Percentiles rank a stretch among this genome's conserved stretches.
Evolutionary conservation across 2,113 vertebrate genomes (phyloP).

Genomic region (Puntigrus tetrazona): DNA sequence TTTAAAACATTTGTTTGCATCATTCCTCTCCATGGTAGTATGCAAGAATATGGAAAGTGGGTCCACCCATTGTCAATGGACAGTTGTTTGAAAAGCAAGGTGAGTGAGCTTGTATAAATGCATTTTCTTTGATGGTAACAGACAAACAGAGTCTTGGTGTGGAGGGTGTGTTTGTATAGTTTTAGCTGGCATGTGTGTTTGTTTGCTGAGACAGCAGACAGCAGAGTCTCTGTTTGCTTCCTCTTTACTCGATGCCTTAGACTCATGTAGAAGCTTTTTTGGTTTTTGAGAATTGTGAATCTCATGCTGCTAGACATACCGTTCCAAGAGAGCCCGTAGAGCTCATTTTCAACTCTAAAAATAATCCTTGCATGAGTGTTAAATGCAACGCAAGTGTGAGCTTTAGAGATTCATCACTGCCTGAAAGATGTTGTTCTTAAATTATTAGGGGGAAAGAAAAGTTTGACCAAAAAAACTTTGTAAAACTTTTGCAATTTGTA

Average conservation of each 20-base stretch:
- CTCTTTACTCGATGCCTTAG: conserved; percentile 42
- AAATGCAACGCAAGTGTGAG: not conserved
- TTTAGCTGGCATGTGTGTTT: conserved; percentile 43
- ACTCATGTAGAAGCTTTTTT: conserved; percentile 50
- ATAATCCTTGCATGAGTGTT: not conserved
- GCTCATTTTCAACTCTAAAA: not conserved
- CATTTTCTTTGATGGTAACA: conserved; percentile 16
- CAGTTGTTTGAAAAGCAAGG: conserved; percentile 40
- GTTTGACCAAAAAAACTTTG: not conserved
- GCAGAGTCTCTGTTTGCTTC: conserved; percentile 55
- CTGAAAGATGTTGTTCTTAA: not conserved
- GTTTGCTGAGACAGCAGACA: conserved; percentile 61
- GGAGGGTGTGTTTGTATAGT: conserved; percentile 55
- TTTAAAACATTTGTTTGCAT: not conserved
- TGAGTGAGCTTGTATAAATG: conserved; percentile 4
- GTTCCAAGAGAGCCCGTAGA: not conserved
- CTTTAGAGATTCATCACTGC: not conserved
- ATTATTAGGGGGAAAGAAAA: not conserved
- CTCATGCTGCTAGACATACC: not conserved
- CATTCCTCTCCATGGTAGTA: conserved; percentile 15
- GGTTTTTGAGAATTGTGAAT: not conserved
- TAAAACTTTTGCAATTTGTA: not conserved
- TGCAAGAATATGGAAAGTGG: conserved; percentile 32
- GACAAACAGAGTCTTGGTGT: conserved; percentile 41
- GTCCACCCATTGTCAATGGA: conserved; percentile 43